Percentiles rank a stretch among this genome's conserved stretches.
These are phyloP conservation scores for Tyto alba DNA, from an alignment of 2,113 vertebrate species.

Conservation along the genomic window DNA sequence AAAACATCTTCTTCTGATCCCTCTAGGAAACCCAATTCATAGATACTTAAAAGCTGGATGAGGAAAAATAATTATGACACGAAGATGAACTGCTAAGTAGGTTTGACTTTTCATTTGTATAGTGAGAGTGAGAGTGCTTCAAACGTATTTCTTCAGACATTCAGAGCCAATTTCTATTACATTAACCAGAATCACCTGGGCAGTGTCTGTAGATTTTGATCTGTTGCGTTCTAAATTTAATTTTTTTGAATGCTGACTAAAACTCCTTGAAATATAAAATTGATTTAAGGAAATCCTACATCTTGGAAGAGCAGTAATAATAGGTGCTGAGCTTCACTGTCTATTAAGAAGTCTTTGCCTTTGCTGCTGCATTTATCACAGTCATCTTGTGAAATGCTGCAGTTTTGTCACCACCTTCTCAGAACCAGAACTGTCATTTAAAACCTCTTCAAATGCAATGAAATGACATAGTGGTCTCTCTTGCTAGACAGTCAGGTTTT, in stretches of 20 bases:
- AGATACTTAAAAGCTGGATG: neutral
- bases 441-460: neutral
- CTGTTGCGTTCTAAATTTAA: neutral
- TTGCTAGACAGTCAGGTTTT: neutral
- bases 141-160: neutral
- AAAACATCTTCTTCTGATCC: neutral
- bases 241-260: slow-evolving; percentile 2
- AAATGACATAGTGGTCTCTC: neutral
- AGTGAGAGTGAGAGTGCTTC: neutral
- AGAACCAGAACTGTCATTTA: neutral
- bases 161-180: neutral
- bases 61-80: neutral
- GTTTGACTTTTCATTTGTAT: neutral
- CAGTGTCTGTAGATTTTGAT: neutral
- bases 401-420: neutral
- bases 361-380: neutral
- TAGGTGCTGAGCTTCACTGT: neutral
- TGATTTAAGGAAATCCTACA: neutral
- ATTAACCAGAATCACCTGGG: neutral
- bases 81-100: neutral
- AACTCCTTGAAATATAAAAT: neutral
- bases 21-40: neutral
- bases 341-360: neutral
- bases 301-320: neutral
- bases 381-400: neutral